A percentile compares a stretch with the other conserved stretches of the same genome.
phyloP scores from a whole-genome alignment of 2,113 vertebrate genomes.

The Hippopotamus amphibius region DNA sequence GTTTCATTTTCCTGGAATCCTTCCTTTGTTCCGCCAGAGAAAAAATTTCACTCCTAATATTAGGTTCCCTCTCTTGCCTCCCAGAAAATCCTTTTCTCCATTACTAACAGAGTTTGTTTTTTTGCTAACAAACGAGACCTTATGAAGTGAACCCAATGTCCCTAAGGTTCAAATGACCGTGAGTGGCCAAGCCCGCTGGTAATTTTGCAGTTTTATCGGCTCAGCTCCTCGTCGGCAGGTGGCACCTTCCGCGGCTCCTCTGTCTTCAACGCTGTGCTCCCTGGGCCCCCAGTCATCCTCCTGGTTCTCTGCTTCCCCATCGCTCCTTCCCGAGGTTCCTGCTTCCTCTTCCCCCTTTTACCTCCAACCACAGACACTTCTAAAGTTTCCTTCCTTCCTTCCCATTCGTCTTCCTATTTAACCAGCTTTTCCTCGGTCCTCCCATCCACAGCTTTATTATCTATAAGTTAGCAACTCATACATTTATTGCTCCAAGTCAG shows the following conservation, averaged over 20 bases:
- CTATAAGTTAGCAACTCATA: not conserved
- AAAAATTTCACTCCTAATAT: not conserved
- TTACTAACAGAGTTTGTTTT: not conserved
- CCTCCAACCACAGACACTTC: not conserved
- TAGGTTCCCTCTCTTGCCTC: not conserved
- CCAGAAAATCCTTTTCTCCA: not conserved
- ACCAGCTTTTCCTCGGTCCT: not conserved
- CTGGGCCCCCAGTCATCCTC: not conserved
- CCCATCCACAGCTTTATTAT: not conserved
- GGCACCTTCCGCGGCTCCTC: not conserved
- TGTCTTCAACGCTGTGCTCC: not conserved
- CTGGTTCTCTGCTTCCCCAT: not conserved
- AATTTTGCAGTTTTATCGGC: not conserved
- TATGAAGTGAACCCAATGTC: not conserved
- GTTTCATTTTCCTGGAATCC: not conserved
- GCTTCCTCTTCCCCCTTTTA: not conserved
- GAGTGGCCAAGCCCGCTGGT: not conserved
- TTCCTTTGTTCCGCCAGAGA: not conserved
- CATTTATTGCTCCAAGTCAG: not conserved
- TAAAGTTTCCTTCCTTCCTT: not conserved
- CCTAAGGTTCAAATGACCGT: not conserved
- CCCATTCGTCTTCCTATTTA: not conserved
- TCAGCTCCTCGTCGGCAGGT: not conserved
- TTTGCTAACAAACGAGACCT: not conserved
- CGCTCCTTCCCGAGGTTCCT: not conserved